Base-by-base conservation (phyloP, 2,113 vertebrate genomes). In the Coptodon bakossiorum region DNA sequence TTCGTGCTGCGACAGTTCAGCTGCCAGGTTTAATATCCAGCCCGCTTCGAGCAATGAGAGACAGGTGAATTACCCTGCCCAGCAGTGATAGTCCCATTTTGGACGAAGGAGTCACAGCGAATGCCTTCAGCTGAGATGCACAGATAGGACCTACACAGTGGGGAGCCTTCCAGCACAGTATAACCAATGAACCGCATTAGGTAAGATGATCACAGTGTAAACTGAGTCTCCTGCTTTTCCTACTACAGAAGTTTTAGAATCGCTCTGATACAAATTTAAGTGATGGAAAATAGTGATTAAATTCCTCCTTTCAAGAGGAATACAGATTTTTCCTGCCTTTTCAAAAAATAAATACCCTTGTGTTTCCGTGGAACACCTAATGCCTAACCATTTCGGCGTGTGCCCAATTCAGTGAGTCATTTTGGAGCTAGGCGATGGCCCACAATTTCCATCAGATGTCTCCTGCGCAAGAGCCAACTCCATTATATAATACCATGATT, bases 391-490 rank as follows among this genome's bases (percentile, higher is more conserved):
- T 83, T 89, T 93, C 88, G 27, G 57, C 13, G 2, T 10, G 31
- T 45, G 90, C 83, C 90, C 89, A 82, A 89, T 84, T 82, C 81
- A 86, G 43, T 94, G 91, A 95, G 90, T 94, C 91, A 93, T 76
- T 82, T 50, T 54, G 34, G 59, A 86, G 80, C 91, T 56, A 56
- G 86, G 84, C 81, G 19, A 86, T 56, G 86, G 88, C 43, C 90
- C 87, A 81, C 66, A 7, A 24, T 92, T 93, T 91, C 87, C 93
- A 94, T 95, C 93, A 93, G 89, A 93, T 95, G 91, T 92, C 91
- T 90, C 80, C 17, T 22, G 81, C 12, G 40, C 40, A 78, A 89
- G 56, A 92, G 94, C 92, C 91, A 93, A 76, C 81, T n/a, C 3
- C 56, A 9, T 94, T 94, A 93, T 88, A 91, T 93, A 95, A 95